Evolutionary conservation across 2,888 invertebrate genomes (phyloP).

Genomic region (Parnassius orleans): DNA sequence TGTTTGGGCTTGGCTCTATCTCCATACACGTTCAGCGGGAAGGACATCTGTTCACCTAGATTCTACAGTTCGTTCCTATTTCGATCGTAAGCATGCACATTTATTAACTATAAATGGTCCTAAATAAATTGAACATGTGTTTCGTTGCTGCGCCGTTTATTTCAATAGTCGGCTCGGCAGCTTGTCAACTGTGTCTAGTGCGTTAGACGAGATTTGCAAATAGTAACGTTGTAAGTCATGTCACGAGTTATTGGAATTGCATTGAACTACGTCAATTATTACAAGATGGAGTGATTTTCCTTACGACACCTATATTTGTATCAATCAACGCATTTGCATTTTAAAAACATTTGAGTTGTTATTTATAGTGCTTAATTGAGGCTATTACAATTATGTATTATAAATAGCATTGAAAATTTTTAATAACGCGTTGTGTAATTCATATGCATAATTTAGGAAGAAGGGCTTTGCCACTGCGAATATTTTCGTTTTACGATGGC

Average conservation of each 20-base stretch:
- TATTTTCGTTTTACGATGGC: constrained; percentile 25
- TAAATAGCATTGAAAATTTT: not conserved
- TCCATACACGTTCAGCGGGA: constrained; percentile 19
- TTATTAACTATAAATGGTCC: constrained; percentile 27
- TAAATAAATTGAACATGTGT: constrained; percentile 41
- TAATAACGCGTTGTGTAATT: not conserved
- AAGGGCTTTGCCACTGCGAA: constrained; percentile 16
- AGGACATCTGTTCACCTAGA: constrained; percentile 27
- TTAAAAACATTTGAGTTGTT: constrained; percentile 11
- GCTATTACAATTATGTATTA: constrained; percentile 14
- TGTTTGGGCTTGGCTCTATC: not conserved
- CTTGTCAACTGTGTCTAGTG: constrained; percentile 35
- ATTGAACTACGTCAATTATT: constrained; percentile 34
- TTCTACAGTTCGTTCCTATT: constrained; percentile 21
- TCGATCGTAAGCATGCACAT: constrained; percentile 21
- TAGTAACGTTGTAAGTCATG: constrained; percentile 33
- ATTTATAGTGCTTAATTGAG: constrained; percentile 14
- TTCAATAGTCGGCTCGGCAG: constrained; percentile 48
- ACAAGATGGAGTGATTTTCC: constrained; percentile 29
- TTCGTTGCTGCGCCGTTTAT: constrained; percentile 50
- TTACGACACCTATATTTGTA: constrained; percentile 24
- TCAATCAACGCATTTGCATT: constrained; percentile 14
- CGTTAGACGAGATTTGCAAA: constrained; percentile 47
- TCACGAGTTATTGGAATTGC: constrained; percentile 35
- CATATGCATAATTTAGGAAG: constrained; percentile 17